Base-by-base conservation (phyloP, 2,888 invertebrate species). In the Asteroscopus sphinx region DNA sequence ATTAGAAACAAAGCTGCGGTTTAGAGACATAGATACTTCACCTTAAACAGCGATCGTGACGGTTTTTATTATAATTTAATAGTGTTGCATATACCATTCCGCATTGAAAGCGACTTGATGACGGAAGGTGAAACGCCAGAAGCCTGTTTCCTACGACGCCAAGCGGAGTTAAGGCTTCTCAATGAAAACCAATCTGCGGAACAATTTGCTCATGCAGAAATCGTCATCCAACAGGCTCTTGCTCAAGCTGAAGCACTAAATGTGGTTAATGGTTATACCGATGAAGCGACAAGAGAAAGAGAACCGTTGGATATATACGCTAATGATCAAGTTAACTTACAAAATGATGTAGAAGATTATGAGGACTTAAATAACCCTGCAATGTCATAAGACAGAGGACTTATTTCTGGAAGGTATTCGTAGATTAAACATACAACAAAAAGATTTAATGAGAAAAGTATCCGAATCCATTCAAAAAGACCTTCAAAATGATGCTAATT, bases 21-120 rank as follows among this genome's bases (percentile, higher is more conserved):
- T 25, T 6, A 4, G 3, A 3, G 25, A 3, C 3, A 3, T 21
- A 1, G 21, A 37, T 37, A 37, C 1, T 21, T n/a, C 9, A 37
- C 37, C 0, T 21, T 37, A 16, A 37, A 37, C 21, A 37, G 37
- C 11, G 37, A 37, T 21, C 3, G n/a, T 1, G 11, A 21, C 0
- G 21, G n/a, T 4, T 21, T n/a, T 37, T 37, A 37, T 21, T 37
- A 37, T 4, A 37, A n/a, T n/a, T 37, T 37, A 6, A 11, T 37
- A 21, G 21, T 37, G 3, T 21, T 8, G 1, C 37, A 37, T 16
- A 11, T 37, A 16, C 37, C 37, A n/a, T 37, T 37, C n/a, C 17
- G 37, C 0, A n/a, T 11, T 11, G 37, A 37, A 11, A n/a, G 5
- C 6, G 21, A 21, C 6, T 6, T 25, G 3, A 4, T 25, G 6